Base-by-base conservation (phyloP, 2,113 vertebrate species). In the Tragelaphus buxtoni region DNA sequence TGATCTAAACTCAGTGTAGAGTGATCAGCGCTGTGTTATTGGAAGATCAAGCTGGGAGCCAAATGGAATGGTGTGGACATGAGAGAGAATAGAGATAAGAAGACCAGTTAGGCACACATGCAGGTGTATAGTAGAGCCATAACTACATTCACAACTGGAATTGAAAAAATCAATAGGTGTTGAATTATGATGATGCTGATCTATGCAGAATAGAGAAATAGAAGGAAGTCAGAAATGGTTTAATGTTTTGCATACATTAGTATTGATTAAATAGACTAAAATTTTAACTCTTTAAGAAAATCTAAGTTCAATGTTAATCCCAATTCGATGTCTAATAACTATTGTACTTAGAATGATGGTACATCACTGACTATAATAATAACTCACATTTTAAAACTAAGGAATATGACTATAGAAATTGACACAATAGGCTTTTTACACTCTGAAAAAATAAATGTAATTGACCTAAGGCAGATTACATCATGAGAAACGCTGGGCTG, bases 351-450 rank as follows among this genome's bases (percentile, higher is more conserved):
- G 55, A 79, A 32, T 82, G 3, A 81, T 88, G 18, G 5, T 79
- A 39, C 16, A 58, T 20, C 72, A 3, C 69, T 91, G 42, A 7
- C 53, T 92, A 47, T 89, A 86, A 65, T 53, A 81, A 85, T 85
- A 79, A 91, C 26, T 82, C 61, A 35, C 92, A 90, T 80, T 95
- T 94, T 88, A 85, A 51, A 96, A 63, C 60, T 26, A 32, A 84
- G 16, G 49, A 28, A 12, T 17, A 28, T 9, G 35, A 2, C 79
- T 81, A 84, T 3, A 56, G 24, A 39, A 53, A 5, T 84, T 92
- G 45, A 95, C 96, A 94, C 96, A 87, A 17, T 61, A 28, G 11
- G 10, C n/a, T 16, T 85, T 88, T 93, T 93, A 91, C 11, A 61
- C 3, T 16, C 45, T 24, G 11, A 0, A 18, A 81, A 18, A 35